phyloP scores from a whole-genome alignment of 1,140 invertebrate genomes.

The Geopemphigus sp. region DNA sequence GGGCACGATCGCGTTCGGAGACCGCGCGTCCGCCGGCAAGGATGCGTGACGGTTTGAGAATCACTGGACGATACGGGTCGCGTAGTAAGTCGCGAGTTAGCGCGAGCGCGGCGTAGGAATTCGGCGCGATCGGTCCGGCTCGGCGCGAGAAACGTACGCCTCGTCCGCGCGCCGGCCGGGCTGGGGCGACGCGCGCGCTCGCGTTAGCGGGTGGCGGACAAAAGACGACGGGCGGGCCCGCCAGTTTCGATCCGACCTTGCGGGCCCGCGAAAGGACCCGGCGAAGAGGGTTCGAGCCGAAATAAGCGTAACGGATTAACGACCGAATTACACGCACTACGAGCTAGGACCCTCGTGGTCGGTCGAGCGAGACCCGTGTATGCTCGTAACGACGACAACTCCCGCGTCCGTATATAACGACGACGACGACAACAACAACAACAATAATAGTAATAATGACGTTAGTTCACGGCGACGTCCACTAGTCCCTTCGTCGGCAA shows the following conservation, averaged over 20 bases:
- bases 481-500: neutral
- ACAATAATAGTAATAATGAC: too few relatives aligned
- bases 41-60: too few relatives aligned
- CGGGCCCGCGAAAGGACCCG: neutral
- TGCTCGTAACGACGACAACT: constrained; percentile 23
- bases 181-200: neutral
- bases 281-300: neutral
- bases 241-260: constrained; percentile 4
- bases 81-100: neutral
- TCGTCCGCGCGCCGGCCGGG: neutral
- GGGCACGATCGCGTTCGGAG: too few relatives aligned
- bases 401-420: too few relatives aligned
- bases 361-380: neutral
- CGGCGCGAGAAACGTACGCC: too few relatives aligned
- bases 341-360: neutral
- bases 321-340: constrained; percentile 39
- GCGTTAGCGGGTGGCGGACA: too few relatives aligned
- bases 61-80: neutral
- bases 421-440: too few relatives aligned
- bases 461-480: neutral
- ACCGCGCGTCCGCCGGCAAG: too few relatives aligned
- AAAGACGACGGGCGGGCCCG: too few relatives aligned
- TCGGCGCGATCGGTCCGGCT: too few relatives aligned
- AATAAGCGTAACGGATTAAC: constrained; percentile 47
- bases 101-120: too few relatives aligned